These are phyloP conservation scores for Temnothorax nylanderi DNA, from an alignment of 1,140 invertebrate species.

Conservation along the genomic window DNA sequence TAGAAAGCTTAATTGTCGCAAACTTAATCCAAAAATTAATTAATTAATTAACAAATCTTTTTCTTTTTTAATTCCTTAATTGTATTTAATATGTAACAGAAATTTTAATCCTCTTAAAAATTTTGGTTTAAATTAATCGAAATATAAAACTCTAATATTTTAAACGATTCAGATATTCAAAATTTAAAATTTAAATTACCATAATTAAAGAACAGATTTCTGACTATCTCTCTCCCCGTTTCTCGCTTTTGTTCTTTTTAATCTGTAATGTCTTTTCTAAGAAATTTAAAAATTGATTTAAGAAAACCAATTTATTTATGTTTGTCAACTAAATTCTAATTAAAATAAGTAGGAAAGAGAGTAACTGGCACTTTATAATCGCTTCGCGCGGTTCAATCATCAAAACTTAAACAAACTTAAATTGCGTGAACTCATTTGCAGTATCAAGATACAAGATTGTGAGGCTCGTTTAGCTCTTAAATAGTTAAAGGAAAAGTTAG, in stretches of 20 bases:
- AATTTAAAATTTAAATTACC: not conserved
- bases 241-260: not conserved
- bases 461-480: constrained; percentile 5
- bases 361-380: not conserved
- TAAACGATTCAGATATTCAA: not conserved
- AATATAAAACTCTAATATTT: not conserved
- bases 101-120: not conserved
- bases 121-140: not conserved
- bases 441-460: constrained; percentile 6
- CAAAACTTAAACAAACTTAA: constrained; percentile 12
- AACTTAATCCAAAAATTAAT: constrained; percentile 7
- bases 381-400: not conserved
- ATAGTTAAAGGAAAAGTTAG: not conserved
- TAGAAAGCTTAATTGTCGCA: not conserved
- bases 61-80: not conserved
- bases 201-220: not conserved
- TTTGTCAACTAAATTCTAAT: constrained; percentile 6
- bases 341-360: not conserved
- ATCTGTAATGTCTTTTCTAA: not conserved
- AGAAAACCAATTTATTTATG: not conserved
- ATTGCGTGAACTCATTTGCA: not conserved
- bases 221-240: not conserved
- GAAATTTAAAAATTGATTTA: not conserved
- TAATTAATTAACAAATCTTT: not conserved
- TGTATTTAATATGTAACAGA: not conserved